Evolutionary conservation across 2,797 vertebrate species (phyloP).

Genomic region (Eleutherodactylus coqui): DNA sequence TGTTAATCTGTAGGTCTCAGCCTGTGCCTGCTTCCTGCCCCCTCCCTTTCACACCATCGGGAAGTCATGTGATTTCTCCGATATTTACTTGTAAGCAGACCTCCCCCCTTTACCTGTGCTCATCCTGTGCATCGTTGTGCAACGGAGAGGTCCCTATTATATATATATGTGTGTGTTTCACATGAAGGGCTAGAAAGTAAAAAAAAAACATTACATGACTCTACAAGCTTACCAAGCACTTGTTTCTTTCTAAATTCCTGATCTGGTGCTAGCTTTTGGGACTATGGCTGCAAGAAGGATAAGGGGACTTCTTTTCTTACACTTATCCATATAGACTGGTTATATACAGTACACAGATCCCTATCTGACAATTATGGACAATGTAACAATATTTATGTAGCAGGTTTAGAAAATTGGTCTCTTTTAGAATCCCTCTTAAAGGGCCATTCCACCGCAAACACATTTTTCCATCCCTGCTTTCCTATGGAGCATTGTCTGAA

Average conservation of each 20-base stretch:
- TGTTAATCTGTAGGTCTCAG: conserved; percentile 45
- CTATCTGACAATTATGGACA: too few relatives aligned
- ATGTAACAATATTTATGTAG: too few relatives aligned
- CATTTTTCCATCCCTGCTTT: too few relatives aligned
- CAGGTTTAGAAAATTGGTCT: too few relatives aligned
- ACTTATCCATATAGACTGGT: background rate
- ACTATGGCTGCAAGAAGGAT: background rate
- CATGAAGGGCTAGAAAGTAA: background rate
- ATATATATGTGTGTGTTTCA: background rate
- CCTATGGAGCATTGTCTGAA: too few relatives aligned
- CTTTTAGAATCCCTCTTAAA: too few relatives aligned
- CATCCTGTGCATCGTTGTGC: background rate
- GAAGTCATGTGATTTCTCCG: conserved; percentile 59
- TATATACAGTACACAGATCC: background rate
- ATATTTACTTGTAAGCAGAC: conserved; percentile 47
- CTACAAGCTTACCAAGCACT: background rate
- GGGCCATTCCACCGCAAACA: background rate
- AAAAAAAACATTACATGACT: background rate
- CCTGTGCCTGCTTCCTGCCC: conserved; percentile 49
- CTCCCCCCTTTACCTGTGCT: conserved; percentile 23
- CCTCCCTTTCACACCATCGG: conserved; percentile 44
- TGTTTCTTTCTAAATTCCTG: background rate
- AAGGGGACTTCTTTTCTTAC: background rate
- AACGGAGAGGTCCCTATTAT: background rate
- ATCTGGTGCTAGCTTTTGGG: background rate